A percentile compares a stretch with the other conserved stretches of the same genome.
Conservation (phyloP, 2,888 invertebrate species). For the Cancer borealis region DNA sequence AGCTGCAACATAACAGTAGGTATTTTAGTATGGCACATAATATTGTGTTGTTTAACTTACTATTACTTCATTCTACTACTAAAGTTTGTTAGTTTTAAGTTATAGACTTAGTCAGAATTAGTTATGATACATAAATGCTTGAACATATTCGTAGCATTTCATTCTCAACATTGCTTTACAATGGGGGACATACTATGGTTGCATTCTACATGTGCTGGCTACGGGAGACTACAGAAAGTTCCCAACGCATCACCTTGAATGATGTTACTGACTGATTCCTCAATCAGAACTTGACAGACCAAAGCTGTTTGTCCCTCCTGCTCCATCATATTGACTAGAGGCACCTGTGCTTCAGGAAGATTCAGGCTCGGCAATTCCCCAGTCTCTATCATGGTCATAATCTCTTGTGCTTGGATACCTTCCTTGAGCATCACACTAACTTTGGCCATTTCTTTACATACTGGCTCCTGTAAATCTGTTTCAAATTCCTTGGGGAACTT, state of each 20-base stretch:
- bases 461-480: slow-evolving; percentile 55
- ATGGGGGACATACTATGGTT: slow-evolving; percentile 35
- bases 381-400: slow-evolving; percentile 74
- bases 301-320: slow-evolving; percentile 73
- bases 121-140: neutral
- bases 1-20: neutral
- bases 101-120: neutral
- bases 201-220: slow-evolving; percentile 32
- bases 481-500: slow-evolving; percentile 74
- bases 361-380: slow-evolving; percentile 70
- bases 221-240: slow-evolving; percentile 2
- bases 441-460: slow-evolving; percentile 72
- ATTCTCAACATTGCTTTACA: slow-evolving; percentile 36
- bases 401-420: slow-evolving; percentile 76
- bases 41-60: neutral
- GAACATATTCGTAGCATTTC: neutral
- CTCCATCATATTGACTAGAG: slow-evolving; percentile 73
- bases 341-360: slow-evolving; percentile 75
- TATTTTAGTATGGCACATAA: neutral
- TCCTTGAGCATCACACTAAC: slow-evolving; percentile 76
- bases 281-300: slow-evolving; percentile 76
- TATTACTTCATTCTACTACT: neutral
- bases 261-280: slow-evolving; percentile 76
- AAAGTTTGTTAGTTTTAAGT: neutral
- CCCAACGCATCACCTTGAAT: slow-evolving; percentile 72